A percentile compares a stretch with the other conserved stretches of the same genome.
Conservation (phyloP, 2,797 vertebrate genomes). For the Chelonia mydas region DNA sequence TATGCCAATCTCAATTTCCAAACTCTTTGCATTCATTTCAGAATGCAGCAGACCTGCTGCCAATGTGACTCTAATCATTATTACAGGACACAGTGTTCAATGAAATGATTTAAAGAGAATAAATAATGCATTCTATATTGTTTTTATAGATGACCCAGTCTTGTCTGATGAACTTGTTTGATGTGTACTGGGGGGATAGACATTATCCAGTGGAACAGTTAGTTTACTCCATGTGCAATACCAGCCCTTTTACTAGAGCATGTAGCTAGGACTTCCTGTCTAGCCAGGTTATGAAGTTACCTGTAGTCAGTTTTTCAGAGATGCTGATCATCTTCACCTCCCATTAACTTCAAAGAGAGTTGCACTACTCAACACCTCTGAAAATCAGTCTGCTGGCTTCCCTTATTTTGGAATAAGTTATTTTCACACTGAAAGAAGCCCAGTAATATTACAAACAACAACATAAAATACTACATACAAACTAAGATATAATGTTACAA, state of each 20-base stretch:
- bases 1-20: constrained; percentile 15
- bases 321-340: not conserved
- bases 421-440: not conserved
- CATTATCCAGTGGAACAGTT: not conserved
- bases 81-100: constrained; percentile 51
- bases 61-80: constrained; percentile 59
- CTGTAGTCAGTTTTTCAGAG: not conserved
- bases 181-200: not conserved
- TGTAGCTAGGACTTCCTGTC: not conserved
- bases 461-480: not conserved
- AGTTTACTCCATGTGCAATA: not conserved
- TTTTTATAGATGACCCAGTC: constrained; percentile 56
- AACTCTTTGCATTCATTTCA: constrained; percentile 59
- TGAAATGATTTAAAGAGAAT: constrained; percentile 56
- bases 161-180: constrained; percentile 21
- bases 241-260: not conserved
- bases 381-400: not conserved
- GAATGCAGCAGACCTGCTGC: constrained; percentile 33
- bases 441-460: not conserved
- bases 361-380: not conserved
- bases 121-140: constrained; percentile 44
- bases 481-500: not conserved
- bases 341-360: not conserved
- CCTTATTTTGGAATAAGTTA: not conserved
- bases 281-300: not conserved